Conservation (phyloP, 1,140 invertebrate species). For the Laupala kohalensis region DNA sequence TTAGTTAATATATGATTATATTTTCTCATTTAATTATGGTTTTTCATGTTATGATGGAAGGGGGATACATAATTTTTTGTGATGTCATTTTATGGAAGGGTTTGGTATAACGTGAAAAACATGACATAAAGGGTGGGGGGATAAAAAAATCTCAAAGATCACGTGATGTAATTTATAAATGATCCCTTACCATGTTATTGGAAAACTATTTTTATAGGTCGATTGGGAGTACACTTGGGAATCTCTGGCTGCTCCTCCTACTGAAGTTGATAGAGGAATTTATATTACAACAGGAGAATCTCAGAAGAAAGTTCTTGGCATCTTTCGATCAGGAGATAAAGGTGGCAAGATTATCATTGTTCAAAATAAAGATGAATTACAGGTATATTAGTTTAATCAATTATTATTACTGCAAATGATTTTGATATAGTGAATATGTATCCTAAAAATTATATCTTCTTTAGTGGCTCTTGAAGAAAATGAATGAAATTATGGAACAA, state of each 20-base stretch:
- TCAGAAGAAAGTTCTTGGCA: constrained; percentile 33
- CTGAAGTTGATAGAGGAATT: constrained; percentile 39
- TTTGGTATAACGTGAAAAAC: too few species aligned
- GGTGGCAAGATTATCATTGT: constrained; percentile 36
- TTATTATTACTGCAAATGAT: too few species aligned
- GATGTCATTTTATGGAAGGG: too few species aligned
- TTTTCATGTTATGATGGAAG: too few species aligned
- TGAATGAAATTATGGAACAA: neutral
- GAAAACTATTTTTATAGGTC: constrained; percentile 25
- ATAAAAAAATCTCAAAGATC: too few species aligned
- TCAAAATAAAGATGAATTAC: constrained; percentile 22
- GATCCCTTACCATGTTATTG: neutral
- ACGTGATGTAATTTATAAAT: neutral
- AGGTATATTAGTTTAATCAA: neutral
- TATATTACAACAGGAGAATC: constrained; percentile 31
- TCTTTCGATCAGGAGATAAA: constrained; percentile 34
- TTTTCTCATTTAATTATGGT: too few species aligned
- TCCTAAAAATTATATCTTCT: too few species aligned
- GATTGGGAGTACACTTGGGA: constrained; percentile 49
- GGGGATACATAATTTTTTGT: too few species aligned
- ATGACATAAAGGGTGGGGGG: too few species aligned
- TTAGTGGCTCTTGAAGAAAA: neutral
- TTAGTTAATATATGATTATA: too few species aligned
- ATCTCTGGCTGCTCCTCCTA: constrained; percentile 37
- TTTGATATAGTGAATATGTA: too few species aligned